Percentiles rank a stretch among this genome's conserved stretches.
phyloP scores from a whole-genome alignment of 2,113 vertebrate species.

The Noturus placidus region DNA sequence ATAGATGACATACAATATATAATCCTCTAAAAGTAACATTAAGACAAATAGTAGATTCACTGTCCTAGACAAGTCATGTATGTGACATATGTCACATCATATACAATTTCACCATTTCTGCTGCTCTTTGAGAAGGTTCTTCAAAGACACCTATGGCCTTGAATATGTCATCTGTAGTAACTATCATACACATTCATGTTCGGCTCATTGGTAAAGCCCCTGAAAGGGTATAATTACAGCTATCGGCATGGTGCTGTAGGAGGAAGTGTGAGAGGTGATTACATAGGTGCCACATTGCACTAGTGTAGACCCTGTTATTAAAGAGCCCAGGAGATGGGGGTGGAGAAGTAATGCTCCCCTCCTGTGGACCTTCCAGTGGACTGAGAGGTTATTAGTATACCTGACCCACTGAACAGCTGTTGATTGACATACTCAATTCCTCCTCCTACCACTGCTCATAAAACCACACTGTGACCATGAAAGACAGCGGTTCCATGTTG shows the following conservation, averaged over 20 bases:
- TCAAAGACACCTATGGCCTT: conserved; percentile 8
- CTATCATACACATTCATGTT: conserved; percentile 39
- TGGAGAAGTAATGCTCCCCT: conserved; percentile 38
- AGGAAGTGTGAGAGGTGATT: conserved; percentile 58
- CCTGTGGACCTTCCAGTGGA: conserved; percentile 30
- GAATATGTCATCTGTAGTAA: conserved; percentile 16
- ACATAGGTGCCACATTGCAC: conserved; percentile 48
- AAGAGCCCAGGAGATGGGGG: conserved; percentile 36
- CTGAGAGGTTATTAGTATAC: conserved; percentile 45
- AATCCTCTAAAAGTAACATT: neutral
- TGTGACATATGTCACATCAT: neutral
- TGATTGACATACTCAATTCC: conserved; percentile 44
- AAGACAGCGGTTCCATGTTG: neutral
- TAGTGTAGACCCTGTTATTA: conserved; percentile 53
- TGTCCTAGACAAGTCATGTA: neutral
- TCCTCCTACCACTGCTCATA: conserved; percentile 39
- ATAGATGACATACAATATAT: neutral
- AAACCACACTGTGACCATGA: conserved; percentile 33
- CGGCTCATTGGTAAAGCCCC: conserved; percentile 54
- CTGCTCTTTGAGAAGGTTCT: neutral
- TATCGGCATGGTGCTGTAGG: conserved; percentile 53
- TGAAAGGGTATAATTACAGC: conserved; percentile 61
- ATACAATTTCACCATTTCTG: conserved; percentile 11
- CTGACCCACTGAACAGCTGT: neutral
- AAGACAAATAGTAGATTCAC: neutral